Evolutionary conservation across 2,888 invertebrate species (phyloP), one percentile per base, ranked within the genome.

Genomic region (Cacoxenus indagator): DNA sequence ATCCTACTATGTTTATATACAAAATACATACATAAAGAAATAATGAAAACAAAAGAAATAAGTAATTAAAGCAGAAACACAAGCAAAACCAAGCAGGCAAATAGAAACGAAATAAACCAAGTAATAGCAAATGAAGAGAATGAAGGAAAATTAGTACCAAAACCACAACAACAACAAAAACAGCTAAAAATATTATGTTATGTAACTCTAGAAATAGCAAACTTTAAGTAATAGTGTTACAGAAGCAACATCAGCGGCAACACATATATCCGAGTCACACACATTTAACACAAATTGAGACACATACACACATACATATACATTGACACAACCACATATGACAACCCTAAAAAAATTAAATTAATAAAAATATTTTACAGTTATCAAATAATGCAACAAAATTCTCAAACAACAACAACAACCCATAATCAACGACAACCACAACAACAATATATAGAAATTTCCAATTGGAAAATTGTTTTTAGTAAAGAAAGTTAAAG

Each of bases 381-480:
- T 55, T 59, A 57, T 57, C 27, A 24, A 43, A 8, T 11, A 19
- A 61, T 26, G 27, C 17, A 31, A 59, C n/a, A 11, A 43, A 61
- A 37, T 9, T 31, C 22, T 22, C 14, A 54, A 26, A 54, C 54
- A 4, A 51, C 51, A 51, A 51, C 17, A 17, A 17, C 51, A 51
- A 51, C 4, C 4, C 51, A 17, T 51, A 51, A 19, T 9, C 17
- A 51, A 51, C 51, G 8, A 55, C 8, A 57, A 29, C n/a, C 4
- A 29, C 17, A 57, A 57, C 17, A 29, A 29, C 1, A 73, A 73
- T 69, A 68, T 70, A 67, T 70, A 67, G 70, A 68, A 70, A 69
- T 69, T 73, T 70, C 43, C 68, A 81, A 69, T 72, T 70, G 64
- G 67, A 66, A 70, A 64, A 68, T 71, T 67, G 68, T 22, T 64